phyloP scores from a whole-genome alignment of 1,140 invertebrate genomes.

The Drepana arcuata region DNA sequence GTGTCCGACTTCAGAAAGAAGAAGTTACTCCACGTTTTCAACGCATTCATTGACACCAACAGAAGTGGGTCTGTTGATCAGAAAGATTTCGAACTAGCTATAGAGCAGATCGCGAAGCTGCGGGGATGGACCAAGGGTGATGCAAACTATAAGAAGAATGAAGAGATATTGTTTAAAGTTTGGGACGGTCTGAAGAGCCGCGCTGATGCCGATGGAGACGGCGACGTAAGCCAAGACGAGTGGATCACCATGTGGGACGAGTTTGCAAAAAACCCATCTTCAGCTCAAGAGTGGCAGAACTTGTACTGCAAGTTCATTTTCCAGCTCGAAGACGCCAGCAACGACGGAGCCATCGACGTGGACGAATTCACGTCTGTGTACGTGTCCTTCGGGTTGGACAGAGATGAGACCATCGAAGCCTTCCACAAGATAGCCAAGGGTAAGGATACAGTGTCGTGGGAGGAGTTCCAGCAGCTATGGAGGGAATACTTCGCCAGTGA shows the following conservation, averaged over 20 bases:
- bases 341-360: conserved; percentile 83
- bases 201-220: conserved; percentile 85
- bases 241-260: conserved; percentile 89
- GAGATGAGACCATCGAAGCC: conserved; percentile 78
- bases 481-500: conserved; percentile 84
- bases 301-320: conserved; percentile 88
- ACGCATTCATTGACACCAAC: conserved; percentile 87
- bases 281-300: conserved; percentile 83
- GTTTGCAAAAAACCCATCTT: conserved; percentile 79
- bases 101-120: conserved; percentile 80
- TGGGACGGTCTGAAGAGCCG: conserved; percentile 83
- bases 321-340: conserved; percentile 84
- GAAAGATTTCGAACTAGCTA: conserved; percentile 84
- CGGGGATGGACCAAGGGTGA: conserved; percentile 79
- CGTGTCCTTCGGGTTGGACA: conserved; percentile 78
- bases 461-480: conserved; percentile 83
- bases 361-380: conserved; percentile 84
- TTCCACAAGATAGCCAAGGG: conserved; percentile 83
- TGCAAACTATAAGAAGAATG: conserved; percentile 78
- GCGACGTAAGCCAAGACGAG: conserved; percentile 83
- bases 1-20: conserved; percentile 89
- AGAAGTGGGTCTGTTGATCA: conserved; percentile 84
- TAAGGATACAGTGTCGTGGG: conserved; percentile 75
- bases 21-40: conserved; percentile 87
- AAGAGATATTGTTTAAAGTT: conserved; percentile 79